phyloP scores from a whole-genome alignment of 2,888 invertebrate genomes.

The Drosophila helvetica region DNA sequence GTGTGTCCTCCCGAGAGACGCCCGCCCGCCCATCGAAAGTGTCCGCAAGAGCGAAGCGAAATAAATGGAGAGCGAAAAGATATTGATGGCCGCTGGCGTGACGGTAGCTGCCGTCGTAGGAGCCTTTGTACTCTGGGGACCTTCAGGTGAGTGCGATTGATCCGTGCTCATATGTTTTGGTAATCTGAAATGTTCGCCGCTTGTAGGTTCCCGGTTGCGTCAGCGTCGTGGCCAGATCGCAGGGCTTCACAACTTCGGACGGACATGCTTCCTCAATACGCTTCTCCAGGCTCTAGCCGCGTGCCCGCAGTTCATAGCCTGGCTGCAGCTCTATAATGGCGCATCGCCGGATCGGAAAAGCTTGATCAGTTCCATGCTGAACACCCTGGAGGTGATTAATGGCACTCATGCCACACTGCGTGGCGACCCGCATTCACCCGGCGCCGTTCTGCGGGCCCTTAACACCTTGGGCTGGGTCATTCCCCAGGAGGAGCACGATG shows the following conservation, averaged over 20 bases:
- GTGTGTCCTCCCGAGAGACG: neutral
- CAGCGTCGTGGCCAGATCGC: conserved; percentile 90
- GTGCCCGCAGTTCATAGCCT: conserved; percentile 92
- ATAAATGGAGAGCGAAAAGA: conserved; percentile 87
- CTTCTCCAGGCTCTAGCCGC: conserved; percentile 95
- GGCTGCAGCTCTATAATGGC: conserved; percentile 88
- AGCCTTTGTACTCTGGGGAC: conserved; percentile 92
- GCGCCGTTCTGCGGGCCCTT: conserved; percentile 89
- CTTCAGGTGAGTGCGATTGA: conserved; percentile 79
- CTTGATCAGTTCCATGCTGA: conserved; percentile 89
- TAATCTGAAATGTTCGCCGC: neutral
- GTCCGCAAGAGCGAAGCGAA: neutral
- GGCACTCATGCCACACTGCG: conserved; percentile 89
- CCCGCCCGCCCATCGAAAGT: neutral
- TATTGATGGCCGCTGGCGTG: conserved; percentile 91
- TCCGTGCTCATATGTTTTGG: neutral
- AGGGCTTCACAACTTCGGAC: conserved; percentile 95
- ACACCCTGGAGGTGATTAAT: conserved; percentile 87
- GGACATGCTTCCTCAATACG: conserved; percentile 96
- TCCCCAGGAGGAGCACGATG: conserved; percentile 96
- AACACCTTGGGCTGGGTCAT: conserved; percentile 92
- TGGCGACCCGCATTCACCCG: conserved; percentile 86
- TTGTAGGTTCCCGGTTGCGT: conserved; percentile 84
- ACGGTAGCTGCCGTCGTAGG: conserved; percentile 92
- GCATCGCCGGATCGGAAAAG: conserved; percentile 88